phyloP scores from a whole-genome alignment of 2,797 vertebrate species.

The Sebastolobus altivelis region DNA sequence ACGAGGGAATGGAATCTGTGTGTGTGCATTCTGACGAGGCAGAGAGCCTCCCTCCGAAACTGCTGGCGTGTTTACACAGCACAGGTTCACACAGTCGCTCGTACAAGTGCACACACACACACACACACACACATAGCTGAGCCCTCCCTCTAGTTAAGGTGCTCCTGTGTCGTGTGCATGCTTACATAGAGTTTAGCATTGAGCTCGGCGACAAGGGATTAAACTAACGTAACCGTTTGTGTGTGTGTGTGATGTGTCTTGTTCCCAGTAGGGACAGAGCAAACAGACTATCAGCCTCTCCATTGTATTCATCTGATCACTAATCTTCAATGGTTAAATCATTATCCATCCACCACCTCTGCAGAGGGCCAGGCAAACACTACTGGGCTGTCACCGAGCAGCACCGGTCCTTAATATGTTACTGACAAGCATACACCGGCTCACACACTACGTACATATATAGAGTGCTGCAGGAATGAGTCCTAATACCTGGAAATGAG shows the following conservation, averaged over 20 bases:
- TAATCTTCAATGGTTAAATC: constrained; percentile 85
- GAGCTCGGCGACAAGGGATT: constrained; percentile 55
- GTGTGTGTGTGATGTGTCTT: constrained; percentile 48
- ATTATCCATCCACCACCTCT: constrained; percentile 79
- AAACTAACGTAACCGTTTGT: constrained; percentile 34
- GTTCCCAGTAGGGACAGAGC: constrained; percentile 74
- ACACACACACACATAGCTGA: not conserved
- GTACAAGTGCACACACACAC: constrained; percentile 10
- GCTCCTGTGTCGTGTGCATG: constrained; percentile 56
- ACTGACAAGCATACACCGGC: constrained; percentile 38
- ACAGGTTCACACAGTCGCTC: constrained; percentile 66
- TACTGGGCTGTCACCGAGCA: constrained; percentile 67
- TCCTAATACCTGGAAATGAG: too few relatives aligned
- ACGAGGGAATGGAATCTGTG: constrained; percentile 73
- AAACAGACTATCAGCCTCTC: constrained; percentile 82
- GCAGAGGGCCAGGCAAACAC: constrained; percentile 79
- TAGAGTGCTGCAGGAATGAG: too few relatives aligned
- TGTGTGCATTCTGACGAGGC: constrained; percentile 76
- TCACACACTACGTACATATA: not conserved
- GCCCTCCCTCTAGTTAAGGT: constrained; percentile 43
- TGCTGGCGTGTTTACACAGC: constrained; percentile 74
- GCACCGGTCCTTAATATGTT: constrained; percentile 60
- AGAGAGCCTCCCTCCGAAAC: constrained; percentile 66
- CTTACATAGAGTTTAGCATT: constrained; percentile 71
- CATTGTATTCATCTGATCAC: constrained; percentile 82